Conservation (phyloP, 92 coral and sea anemone species). For the Epizoanthus stellaris region DNA sequence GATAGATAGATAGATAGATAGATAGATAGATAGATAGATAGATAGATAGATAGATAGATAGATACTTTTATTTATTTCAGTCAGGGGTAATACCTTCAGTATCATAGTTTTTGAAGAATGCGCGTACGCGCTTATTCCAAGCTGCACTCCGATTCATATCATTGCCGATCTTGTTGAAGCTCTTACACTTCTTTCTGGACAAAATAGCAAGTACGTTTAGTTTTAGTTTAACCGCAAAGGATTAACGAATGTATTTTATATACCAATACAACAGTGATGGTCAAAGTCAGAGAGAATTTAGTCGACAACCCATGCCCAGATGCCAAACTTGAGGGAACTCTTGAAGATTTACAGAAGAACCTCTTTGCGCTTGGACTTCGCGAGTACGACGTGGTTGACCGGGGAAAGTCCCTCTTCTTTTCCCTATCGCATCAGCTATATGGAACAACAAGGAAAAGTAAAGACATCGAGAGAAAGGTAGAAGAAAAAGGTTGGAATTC, state of each 20-base stretch:
- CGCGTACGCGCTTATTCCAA: too few species aligned
- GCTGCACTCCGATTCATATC: too few species aligned
- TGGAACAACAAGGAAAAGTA: not conserved
- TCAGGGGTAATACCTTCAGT: too few species aligned
- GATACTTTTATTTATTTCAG: too few species aligned
- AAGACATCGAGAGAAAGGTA: not conserved
- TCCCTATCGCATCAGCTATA: constrained; percentile 2
- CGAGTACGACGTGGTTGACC: not conserved
- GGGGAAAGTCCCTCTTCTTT: not conserved
- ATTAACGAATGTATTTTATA: not conserved
- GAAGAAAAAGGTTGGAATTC: not conserved
- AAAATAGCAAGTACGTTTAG: too few species aligned
- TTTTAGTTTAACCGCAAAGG: too few species aligned
- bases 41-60: too few species aligned
- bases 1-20: too few species aligned
- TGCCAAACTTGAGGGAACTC: not conserved
- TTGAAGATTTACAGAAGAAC: not conserved
- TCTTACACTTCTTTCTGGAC: too few species aligned
- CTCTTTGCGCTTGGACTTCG: not conserved
- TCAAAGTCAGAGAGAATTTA: not conserved
- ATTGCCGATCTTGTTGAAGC: too few species aligned
- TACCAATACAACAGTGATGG: not conserved
- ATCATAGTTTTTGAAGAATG: too few species aligned
- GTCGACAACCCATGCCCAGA: not conserved
- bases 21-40: too few species aligned